phyloP scores from a whole-genome alignment of 2,797 vertebrate genomes.

The Platalea minor region DNA sequence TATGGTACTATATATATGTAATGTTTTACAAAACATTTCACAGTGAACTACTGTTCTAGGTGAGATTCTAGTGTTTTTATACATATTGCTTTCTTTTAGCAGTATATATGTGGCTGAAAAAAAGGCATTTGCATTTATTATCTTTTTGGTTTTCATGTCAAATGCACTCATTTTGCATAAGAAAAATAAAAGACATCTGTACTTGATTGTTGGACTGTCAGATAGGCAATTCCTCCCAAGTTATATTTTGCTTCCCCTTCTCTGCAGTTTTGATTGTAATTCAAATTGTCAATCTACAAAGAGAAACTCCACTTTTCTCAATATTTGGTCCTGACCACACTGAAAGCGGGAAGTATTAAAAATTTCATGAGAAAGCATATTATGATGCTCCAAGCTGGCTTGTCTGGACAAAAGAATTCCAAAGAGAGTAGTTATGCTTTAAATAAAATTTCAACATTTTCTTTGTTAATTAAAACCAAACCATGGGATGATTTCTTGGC shows the following conservation, averaged over 20 bases:
- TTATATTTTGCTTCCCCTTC: background rate
- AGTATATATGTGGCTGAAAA: background rate
- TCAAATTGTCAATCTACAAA: background rate
- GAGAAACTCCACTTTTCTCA: background rate
- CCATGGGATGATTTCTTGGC: background rate
- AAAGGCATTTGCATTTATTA: background rate
- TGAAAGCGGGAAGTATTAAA: background rate
- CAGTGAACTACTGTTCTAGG: background rate
- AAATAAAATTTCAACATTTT: background rate
- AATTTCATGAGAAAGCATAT: background rate
- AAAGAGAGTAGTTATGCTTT: background rate
- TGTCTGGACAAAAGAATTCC: background rate
- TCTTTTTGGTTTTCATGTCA: background rate
- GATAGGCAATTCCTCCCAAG: background rate
- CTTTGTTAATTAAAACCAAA: background rate
- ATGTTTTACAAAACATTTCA: background rate
- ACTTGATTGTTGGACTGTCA: background rate
- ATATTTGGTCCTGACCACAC: background rate
- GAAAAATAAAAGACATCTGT: background rate
- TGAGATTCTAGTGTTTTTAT: background rate
- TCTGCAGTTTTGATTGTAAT: background rate
- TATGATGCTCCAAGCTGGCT: background rate
- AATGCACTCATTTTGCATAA: background rate
- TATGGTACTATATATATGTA: background rate
- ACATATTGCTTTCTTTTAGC: background rate